Evolutionary conservation across 2,888 invertebrate genomes (phyloP), one percentile per base, ranked within the genome.

Genomic region (Adelphocoris suturalis): DNA sequence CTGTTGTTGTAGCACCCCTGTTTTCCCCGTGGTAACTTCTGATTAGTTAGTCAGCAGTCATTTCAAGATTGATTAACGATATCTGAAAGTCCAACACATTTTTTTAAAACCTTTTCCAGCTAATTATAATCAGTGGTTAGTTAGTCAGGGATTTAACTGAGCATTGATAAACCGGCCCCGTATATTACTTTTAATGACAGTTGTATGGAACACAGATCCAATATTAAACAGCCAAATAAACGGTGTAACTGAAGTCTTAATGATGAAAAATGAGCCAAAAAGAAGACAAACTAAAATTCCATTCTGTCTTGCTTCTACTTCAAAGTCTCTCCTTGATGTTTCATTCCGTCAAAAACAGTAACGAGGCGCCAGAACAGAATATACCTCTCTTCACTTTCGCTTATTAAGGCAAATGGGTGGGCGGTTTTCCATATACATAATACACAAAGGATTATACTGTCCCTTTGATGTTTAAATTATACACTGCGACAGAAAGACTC

Each of bases 391-490:
- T 81, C 19, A 48, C 85, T 27, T 85, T 57, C 13, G 85, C 55
- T 85, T 85, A 85, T 85, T 85, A 85, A 19, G 85, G 57, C 28
- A 28, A 55, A 85, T 28, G 27, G 85, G 55, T 48, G 47, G 28
- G 19, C 55, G 57, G 85, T 85, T 85, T 85, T 28, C 55, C 85
- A 85, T 57, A 57, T 47, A 85, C 85, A 57, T 85, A 85, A 85
- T 85, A 85, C 85, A 85, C 57, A 85, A 85, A 85, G 85, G 85
- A 61, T 85, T 85, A 57, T 61, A 27, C 55, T 52, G 23, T 27
- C 85, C 14, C 61, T 85, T 85, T 85, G 85, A 85, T 85, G 85
- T 61, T 37, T 85, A 85, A 85, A 57, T 85, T 85, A 85, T 85
- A 57, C 85, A 23, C 16, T 13, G 46, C 23, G 81, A 81, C 81